Conservation (phyloP, 2,888 invertebrate species). For the Drosophila longiperda region DNA sequence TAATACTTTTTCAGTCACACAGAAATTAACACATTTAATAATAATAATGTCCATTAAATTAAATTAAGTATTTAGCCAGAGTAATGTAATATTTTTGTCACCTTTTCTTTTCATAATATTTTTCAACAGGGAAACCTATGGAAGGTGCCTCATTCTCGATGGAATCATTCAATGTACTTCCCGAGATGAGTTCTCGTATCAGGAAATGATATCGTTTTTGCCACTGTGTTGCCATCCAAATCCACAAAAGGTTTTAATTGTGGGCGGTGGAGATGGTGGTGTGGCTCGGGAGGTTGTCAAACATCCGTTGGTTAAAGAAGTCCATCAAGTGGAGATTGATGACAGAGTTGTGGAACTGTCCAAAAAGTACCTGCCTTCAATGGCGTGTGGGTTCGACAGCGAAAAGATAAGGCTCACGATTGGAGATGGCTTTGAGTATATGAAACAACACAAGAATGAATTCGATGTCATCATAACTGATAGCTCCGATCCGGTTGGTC, state of each 20-base stretch:
- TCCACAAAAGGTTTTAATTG: slow-evolving; percentile 96
- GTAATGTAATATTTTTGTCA: background rate
- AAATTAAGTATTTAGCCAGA: background rate
- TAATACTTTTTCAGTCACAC: background rate
- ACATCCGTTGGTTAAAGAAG: slow-evolving; percentile 93
- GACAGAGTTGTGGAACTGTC: slow-evolving; percentile 95
- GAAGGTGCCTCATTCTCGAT: slow-evolving; percentile 95
- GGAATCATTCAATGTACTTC: slow-evolving; percentile 99
- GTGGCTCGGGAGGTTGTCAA: slow-evolving; percentile 98
- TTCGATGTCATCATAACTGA: slow-evolving; percentile 99
- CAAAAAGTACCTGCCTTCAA: slow-evolving; percentile 94
- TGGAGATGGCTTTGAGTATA: slow-evolving; percentile 97
- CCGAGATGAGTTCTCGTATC: slow-evolving; percentile 98
- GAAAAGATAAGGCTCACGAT: slow-evolving; percentile 93
- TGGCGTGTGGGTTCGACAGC: slow-evolving; percentile 94
- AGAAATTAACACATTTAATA: background rate
- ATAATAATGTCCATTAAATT: background rate
- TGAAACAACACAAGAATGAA: slow-evolving; percentile 92
- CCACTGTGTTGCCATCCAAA: slow-evolving; percentile 96
- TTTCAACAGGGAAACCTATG: slow-evolving; percentile 86
- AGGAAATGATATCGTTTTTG: slow-evolving; percentile 98
- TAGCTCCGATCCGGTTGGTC: slow-evolving; percentile 98
- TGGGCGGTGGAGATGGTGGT: slow-evolving; percentile 99
- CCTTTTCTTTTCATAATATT: background rate
- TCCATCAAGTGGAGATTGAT: slow-evolving; percentile 98